Evolutionary conservation across 2,888 invertebrate species (phyloP).

Genomic region (Ophraella communa): DNA sequence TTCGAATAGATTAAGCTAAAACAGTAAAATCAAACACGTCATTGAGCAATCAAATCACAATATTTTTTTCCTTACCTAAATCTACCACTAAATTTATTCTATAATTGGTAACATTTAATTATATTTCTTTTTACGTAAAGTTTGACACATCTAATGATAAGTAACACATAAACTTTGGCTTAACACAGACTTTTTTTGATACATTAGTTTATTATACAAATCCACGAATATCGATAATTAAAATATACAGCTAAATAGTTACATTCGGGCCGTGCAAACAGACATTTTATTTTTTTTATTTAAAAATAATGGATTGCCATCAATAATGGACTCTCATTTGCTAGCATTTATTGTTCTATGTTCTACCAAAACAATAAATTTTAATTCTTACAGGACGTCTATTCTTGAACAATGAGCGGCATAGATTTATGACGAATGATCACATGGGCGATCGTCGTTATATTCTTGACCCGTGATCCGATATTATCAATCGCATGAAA

Average conservation of each 20-base stretch:
- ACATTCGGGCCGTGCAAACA: background rate
- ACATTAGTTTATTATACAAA: background rate
- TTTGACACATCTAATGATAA: slow-evolving; percentile 6
- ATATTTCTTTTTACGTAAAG: slow-evolving; percentile 1
- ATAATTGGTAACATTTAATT: slow-evolving; percentile 11
- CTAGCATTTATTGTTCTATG: no score
- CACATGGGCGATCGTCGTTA: no score
- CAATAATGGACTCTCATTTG: no score
- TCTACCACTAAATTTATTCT: background rate
- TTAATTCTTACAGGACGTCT: no score
- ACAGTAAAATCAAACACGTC: slow-evolving; percentile 6
- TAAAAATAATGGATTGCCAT: no score
- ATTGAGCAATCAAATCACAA: slow-evolving; percentile 25
- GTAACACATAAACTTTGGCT: slow-evolving; percentile 2
- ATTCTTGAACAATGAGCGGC: no score
- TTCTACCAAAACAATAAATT: no score
- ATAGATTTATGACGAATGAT: no score
- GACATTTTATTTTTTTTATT: no score
- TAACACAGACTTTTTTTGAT: slow-evolving; percentile 1
- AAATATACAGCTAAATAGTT: background rate
- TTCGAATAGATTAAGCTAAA: background rate
- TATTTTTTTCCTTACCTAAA: slow-evolving; percentile 1
- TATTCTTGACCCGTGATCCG: no score
- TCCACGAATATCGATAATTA: background rate
- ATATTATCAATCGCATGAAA: no score